Evolutionary conservation across 2,888 invertebrate genomes (phyloP).

Genomic region (Eurytoma californica): DNA sequence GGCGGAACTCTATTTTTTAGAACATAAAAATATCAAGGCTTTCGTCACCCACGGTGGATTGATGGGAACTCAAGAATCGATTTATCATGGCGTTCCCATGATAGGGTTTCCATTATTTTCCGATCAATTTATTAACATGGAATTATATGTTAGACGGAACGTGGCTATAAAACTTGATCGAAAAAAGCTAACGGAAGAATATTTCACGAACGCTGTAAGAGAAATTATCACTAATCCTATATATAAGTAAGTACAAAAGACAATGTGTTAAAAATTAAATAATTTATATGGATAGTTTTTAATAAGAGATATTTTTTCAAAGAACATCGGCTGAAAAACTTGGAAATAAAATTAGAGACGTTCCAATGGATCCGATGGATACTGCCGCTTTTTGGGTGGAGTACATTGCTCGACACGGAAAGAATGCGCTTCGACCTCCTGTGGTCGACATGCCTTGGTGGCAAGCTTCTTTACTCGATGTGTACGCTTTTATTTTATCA

Average conservation of each 20-base stretch:
- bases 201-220: slow-evolving; percentile 70
- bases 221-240: slow-evolving; percentile 70
- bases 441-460: slow-evolving; percentile 68
- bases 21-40: slow-evolving; percentile 63
- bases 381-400: slow-evolving; percentile 69
- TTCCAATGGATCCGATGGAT: slow-evolving; percentile 59
- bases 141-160: slow-evolving; percentile 59
- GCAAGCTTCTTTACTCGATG: slow-evolving; percentile 66
- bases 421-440: slow-evolving; percentile 63
- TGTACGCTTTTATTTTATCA: slow-evolving; percentile 50
- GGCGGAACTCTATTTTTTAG: slow-evolving; percentile 53
- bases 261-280: not conserved
- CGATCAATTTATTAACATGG: slow-evolving; percentile 65
- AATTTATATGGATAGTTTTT: not conserved
- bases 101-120: slow-evolving; percentile 65
- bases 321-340: not conserved
- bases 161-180: slow-evolving; percentile 60
- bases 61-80: slow-evolving; percentile 63
- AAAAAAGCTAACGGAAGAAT: slow-evolving; percentile 67
- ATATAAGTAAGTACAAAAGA: slow-evolving; percentile 64
- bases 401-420: slow-evolving; percentile 65
- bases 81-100: slow-evolving; percentile 63
- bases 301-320: not conserved
- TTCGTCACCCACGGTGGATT: slow-evolving; percentile 67
- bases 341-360: not conserved